Evolutionary conservation across 2,888 invertebrate genomes (phyloP), one percentile per base, ranked within the genome.

Genomic region (Oxycera nigricornis): DNA sequence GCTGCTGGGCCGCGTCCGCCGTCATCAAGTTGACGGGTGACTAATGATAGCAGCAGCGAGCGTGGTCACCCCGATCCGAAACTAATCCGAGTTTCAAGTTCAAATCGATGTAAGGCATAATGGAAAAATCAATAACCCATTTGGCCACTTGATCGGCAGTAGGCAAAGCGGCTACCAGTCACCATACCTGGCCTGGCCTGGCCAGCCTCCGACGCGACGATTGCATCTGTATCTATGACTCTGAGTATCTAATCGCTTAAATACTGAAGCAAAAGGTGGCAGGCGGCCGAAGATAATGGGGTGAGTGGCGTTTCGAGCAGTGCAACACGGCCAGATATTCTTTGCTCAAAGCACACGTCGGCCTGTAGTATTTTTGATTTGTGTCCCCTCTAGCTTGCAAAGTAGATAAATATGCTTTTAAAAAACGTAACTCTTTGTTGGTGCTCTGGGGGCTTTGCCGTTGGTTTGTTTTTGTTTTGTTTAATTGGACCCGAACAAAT

Each of bases 41-140:
- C 59, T 59, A 59, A 59, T 59, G 59, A 59, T 59, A 59, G 28
- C 17, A 14, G 59, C 14, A 59, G 28, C 17, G 59, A 59, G 30
- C 28, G 28, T 59, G 59, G 59, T 59, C 59, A 59, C 26, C 59
- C 26, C 59, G 59, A 28, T 28, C 59, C 30, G 14, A 59, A 28
- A 28, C 26, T 59, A 59, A 59, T 59, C 59, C 59, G 11, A 59
- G 59, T 26, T 59, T 59, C 59, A 59, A 59, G 59, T 59, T 59
- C 59, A 59, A 59, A 59, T 59, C 59, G 59, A 59, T 59, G 59
- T 59, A 59, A 28, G 28, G 59, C 59, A 59, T 59, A 59, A 59
- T 59, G 59, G 59, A 59, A 59, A 59, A 59, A 59, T 59, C 59
- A 59, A 59, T 59, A 59, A 59, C 30, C 59, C 59, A 59, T 59